Evolutionary conservation across 2,888 invertebrate genomes (phyloP), one percentile per base, ranked within the genome.

Genomic region (Slavum lentiscoides): DNA sequence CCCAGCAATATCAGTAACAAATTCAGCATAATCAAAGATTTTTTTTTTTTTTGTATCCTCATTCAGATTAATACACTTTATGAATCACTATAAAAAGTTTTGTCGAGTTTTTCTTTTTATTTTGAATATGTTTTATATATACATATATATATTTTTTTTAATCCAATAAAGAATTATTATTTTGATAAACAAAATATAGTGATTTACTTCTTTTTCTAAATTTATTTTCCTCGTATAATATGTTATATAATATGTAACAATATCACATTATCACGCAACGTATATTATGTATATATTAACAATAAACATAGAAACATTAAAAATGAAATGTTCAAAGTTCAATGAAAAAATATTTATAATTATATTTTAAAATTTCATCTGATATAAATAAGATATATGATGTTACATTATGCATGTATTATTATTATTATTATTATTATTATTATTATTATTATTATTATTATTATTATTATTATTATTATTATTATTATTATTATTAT

Each of bases 51-150:
- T 58, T 49, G 23, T 23, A n/a, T 72, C 11, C 19, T 21, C 23
- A 13, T 61, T 8, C n/a, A 37, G 7, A 70, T 58, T 11, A 37
- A 37, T 37, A 13, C 30, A 4, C 23, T 68, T 59, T 59, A 53
- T 30, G 9, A 62, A 73, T 66, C 43, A 19, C 58, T 37, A 59
- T 4, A 30, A 30, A 58, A 13, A 58, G 21, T 67, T n/a, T 67
- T 43, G 75, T 75, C 67, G 67, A 75, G 75, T 75, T 75, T 75
- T 67, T 75, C 67, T 75, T 75, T 75, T 75, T n/a, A n/a, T n/a
- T n/a, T n/a, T n/a, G n/a, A n/a, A n/a, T n/a, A n/a, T n/a, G n/a
- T n/a, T n/a, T n/a, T n/a, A n/a, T n/a, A n/a, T n/a, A n/a, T n/a
- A n/a, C n/a, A n/a, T n/a, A n/a, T n/a, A n/a, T n/a, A n/a, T n/a